These are phyloP conservation scores for Cheilosia vulpina DNA, from an alignment of 2,888 invertebrate genomes.

Conservation along the genomic window DNA sequence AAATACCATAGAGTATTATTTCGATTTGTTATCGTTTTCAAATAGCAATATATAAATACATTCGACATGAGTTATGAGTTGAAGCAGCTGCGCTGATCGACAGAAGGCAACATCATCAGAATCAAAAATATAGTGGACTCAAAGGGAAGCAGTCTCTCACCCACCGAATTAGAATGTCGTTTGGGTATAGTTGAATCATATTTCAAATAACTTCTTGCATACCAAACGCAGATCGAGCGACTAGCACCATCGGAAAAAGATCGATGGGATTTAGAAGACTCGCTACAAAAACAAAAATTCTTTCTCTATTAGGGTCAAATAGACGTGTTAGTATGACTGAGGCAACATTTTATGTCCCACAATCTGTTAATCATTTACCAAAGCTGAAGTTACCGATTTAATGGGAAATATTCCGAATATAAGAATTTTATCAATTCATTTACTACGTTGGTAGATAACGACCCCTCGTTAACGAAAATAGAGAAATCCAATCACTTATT, in stretches of 20 bases:
- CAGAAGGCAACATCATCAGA: no score
- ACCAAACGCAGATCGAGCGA: background rate
- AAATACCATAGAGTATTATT: no score
- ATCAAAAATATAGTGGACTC: no score
- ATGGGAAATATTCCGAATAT: background rate
- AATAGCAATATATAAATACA: no score
- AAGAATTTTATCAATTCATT: background rate
- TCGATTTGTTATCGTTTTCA: no score
- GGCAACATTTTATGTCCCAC: background rate
- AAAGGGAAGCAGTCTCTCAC: no score
- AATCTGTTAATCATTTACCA: background rate
- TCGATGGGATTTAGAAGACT: background rate
- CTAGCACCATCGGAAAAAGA: background rate
- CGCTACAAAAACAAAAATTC: background rate
- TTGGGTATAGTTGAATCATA: background rate
- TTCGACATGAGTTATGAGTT: no score
- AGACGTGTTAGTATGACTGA: background rate
- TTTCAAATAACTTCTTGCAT: background rate
- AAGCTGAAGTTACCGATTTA: background rate
- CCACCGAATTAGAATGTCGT: background rate
- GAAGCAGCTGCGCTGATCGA: no score
- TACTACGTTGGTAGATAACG: slow-evolving; percentile 1
- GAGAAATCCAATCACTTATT: background rate
- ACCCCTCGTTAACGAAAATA: background rate
- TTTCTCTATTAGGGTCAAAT: background rate